These are phyloP conservation scores for Conger conger DNA, from an alignment of 2,113 vertebrate species.

Conservation along the genomic window DNA sequence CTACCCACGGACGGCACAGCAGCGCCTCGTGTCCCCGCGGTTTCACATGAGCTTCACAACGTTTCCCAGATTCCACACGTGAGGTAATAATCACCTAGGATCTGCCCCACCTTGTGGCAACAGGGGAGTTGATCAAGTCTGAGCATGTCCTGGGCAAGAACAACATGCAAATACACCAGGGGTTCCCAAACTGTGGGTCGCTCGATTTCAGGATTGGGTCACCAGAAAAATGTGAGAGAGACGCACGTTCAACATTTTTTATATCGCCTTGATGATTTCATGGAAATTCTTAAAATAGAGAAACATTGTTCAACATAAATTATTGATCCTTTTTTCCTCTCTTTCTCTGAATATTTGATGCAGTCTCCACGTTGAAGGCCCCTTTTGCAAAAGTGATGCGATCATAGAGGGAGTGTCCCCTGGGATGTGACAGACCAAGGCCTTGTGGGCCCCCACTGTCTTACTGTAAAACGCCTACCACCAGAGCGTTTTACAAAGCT, in stretches of 20 bases:
- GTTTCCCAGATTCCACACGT: neutral
- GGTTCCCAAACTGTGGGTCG: too few relatives aligned
- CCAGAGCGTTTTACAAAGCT: neutral
- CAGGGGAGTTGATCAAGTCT: neutral
- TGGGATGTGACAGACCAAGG: neutral
- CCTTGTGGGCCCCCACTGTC: neutral
- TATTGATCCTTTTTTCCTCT: constrained; percentile 62
- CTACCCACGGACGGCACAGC: neutral
- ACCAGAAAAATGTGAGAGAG: too few relatives aligned
- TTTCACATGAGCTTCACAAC: neutral
- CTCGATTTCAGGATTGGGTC: too few relatives aligned
- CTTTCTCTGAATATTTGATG: constrained; percentile 41
- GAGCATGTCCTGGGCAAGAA: neutral
- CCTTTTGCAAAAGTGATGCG: neutral
- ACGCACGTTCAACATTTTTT: neutral
- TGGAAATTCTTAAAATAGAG: constrained; percentile 59
- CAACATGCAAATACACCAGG: neutral
- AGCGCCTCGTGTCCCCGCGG: neutral
- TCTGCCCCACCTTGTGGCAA: too few relatives aligned
- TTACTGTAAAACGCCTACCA: neutral
- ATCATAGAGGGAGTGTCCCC: neutral
- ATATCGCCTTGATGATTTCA: neutral
- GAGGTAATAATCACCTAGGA: neutral
- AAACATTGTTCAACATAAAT: constrained; percentile 67
- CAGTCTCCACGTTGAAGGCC: neutral